These are phyloP conservation scores for Odiellus spinosus DNA, from an alignment of 2,888 invertebrate species.

Conservation along the genomic window DNA sequence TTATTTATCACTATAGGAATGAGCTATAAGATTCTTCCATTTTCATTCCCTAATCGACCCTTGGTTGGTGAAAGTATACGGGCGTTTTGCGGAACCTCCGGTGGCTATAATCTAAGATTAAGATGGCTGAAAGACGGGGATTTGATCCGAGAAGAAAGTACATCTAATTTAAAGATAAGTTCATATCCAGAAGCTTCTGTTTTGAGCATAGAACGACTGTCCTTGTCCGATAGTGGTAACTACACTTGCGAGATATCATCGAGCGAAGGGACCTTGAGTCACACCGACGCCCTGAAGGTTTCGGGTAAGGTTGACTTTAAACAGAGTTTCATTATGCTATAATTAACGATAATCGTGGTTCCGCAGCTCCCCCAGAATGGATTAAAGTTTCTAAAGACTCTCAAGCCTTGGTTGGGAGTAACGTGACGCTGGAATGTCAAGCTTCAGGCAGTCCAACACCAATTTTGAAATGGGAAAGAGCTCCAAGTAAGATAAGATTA, in stretches of 20 bases:
- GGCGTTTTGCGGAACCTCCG: neutral
- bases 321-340: too few species aligned
- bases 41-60: neutral
- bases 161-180: neutral
- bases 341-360: too few species aligned
- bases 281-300: neutral
- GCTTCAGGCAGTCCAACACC: conserved; percentile 11
- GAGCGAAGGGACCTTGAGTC: neutral
- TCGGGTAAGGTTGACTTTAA: too few species aligned
- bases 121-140: neutral
- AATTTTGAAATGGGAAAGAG: conserved; percentile 8
- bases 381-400: conserved; percentile 9
- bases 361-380: conserved; percentile 11
- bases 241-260: neutral
- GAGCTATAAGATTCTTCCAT: neutral
- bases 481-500: neutral
- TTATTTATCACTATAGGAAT: too few species aligned
- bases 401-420: neutral
- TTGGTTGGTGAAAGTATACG: neutral
- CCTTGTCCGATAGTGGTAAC: neutral
- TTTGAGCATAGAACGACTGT: neutral
- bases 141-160: neutral
- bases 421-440: conserved; percentile 6
- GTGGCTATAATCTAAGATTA: neutral
- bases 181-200: neutral